Evolutionary conservation across 2,797 vertebrate species (phyloP), one percentile per base, ranked within the genome.

Genomic region (Phaenicophaeus curvirostris): DNA sequence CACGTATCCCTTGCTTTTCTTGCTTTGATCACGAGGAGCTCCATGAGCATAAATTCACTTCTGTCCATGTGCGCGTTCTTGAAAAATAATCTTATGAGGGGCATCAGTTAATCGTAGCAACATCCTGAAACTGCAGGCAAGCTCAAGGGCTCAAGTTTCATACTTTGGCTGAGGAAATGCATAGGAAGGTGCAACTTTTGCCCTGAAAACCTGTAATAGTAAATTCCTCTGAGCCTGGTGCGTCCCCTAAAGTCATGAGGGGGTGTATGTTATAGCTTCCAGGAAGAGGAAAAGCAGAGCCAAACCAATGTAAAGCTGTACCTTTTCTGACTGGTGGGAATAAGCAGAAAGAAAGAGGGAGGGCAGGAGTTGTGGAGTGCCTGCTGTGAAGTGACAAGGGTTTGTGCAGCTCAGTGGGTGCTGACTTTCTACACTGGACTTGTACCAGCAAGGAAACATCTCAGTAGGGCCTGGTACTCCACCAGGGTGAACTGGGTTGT

Each of bases 361-460:
- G 35, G 28, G 31, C 4, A 20, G 57, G 48, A 67, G 30, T 13
- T 18, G 54, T 2, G 68, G 58, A 48, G 20, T 25, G 33, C 15
- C 6, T 12, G 12, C 16, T 3, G 18, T 0, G 2, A 27, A 27
- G 5, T 37, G 72, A 57, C 10, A 50, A 74, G 72, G 24, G 6
- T 68, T 87, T 0, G 3, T 54, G 53, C 21, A 58, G 24, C 15
- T 77, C 31, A 8, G n/a, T 8, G 35, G 35, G 62, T 37, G 33
- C 72, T 65, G 48, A 18, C 9, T 80, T 4, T 1, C 27, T 46
- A 3, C 0, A 0, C 0, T 41, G 44, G 39, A 28, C 23, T 48
- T 0, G 0, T 30, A 68, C 12, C 25, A 31, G 42, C 0, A 1
- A 39, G 28, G 33, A 51, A 87, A 83, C 8, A n/a, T 59, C 44